Percentiles rank a stretch among this genome's conserved stretches.
These are phyloP conservation scores for Heliconius eleuchia DNA, from an alignment of 1,140 invertebrate species.

Conservation along the genomic window DNA sequence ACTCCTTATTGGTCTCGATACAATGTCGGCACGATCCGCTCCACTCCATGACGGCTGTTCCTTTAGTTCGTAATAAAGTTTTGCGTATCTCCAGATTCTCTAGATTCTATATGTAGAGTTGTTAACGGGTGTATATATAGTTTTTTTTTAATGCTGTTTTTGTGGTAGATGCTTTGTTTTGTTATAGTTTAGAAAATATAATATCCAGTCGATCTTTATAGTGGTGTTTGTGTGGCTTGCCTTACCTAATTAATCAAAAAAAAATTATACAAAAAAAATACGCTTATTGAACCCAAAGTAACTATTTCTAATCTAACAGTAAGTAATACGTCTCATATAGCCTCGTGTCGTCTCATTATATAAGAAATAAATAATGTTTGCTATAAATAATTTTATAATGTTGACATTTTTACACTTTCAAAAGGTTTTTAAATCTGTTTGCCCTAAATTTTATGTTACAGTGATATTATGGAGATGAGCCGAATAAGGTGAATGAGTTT, in stretches of 20 bases:
- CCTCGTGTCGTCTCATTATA: background rate
- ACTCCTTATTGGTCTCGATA: constrained; percentile 50
- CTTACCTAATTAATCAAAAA: too few species aligned
- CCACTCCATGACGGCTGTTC: constrained; percentile 47
- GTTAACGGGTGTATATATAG: background rate
- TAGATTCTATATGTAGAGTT: background rate
- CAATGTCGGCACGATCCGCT: constrained; percentile 50
- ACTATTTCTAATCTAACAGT: too few species aligned
- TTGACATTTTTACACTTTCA: constrained; percentile 18
- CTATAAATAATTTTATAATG: background rate
- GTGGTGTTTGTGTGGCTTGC: too few species aligned
- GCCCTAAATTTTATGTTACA: constrained; percentile 56
- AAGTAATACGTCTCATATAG: too few species aligned
- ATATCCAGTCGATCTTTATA: too few species aligned
- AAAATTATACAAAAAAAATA: too few species aligned
- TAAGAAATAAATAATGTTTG: background rate
- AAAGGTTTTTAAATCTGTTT: constrained; percentile 70
- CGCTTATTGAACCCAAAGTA: too few species aligned
- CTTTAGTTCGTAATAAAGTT: constrained; percentile 56
- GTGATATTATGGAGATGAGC: constrained; percentile 61
- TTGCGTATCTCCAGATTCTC: constrained; percentile 39
- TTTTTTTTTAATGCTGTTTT: background rate
- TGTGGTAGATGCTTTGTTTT: background rate
- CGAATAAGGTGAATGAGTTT: constrained; percentile 44
- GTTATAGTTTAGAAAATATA: too few species aligned